These are phyloP conservation scores for Dissostichus mawsoni DNA, from an alignment of 2,113 vertebrate genomes.

Conservation along the genomic window DNA sequence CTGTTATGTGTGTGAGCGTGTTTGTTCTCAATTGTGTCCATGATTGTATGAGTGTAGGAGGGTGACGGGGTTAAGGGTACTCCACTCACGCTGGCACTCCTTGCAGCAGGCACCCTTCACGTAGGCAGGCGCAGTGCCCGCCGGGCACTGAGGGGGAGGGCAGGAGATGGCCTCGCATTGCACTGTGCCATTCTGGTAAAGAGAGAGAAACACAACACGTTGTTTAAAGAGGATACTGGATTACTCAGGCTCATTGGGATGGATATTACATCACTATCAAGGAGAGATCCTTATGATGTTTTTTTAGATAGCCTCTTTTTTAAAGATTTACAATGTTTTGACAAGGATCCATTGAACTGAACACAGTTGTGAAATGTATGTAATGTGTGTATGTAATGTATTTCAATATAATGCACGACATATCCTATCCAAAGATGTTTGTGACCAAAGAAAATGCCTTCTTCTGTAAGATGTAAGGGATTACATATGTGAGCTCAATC, in stretches of 20 bases:
- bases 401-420: too few species aligned
- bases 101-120: conserved; percentile 95
- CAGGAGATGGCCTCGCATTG: conserved; percentile 93
- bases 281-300: not conserved
- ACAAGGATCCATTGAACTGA: too few species aligned
- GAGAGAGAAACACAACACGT: conserved; percentile 22
- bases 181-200: conserved; percentile 91
- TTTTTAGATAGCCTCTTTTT: not conserved
- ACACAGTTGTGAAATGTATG: too few species aligned
- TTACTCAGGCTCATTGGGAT: not conserved
- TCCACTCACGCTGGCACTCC: conserved; percentile 94
- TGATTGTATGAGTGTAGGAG: conserved; percentile 59
- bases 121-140: conserved; percentile 87
- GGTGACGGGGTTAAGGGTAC: conserved; percentile 60
- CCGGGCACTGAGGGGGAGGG: conserved; percentile 87
- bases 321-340: not conserved
- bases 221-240: conserved; percentile 20
- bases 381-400: too few species aligned
- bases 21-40: conserved; percentile 46
- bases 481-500: too few species aligned
- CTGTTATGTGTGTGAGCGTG: conserved; percentile 44
- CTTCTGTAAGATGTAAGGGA: too few species aligned
- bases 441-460: too few species aligned
- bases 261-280: not conserved
- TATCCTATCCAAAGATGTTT: too few species aligned